Evolutionary conservation across 2,797 vertebrate genomes (phyloP), one percentile per base, ranked within the genome.

Genomic region (Mareca penelope): DNA sequence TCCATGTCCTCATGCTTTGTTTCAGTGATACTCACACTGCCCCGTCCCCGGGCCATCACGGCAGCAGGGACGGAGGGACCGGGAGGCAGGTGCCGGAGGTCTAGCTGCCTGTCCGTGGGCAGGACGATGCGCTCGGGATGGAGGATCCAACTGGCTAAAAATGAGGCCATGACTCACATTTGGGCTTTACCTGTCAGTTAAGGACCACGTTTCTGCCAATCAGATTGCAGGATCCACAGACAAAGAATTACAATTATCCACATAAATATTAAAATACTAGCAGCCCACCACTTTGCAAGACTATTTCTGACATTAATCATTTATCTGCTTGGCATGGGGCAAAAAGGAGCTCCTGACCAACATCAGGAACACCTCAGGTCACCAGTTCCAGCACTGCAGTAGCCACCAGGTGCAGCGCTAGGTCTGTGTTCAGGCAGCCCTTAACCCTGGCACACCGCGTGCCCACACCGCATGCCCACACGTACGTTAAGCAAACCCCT

Each of bases 141-240:
- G 60, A 91, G 73, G 59, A 60, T 76, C 91, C 42, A 42, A 65
- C 77, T 56, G 80, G 91, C 85, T 93, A 55, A 85, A 80, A 69
- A 88, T 42, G 80, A 91, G 60, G 69, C 67, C 73, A 39, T 18
- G 82, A 91, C 33, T 89, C 67, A 78, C 70, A 35, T 0, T 5
- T 12, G 39, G 67, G 88, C 44, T 92, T 91, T 88, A 94, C 88
- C 91, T 93, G 91, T 50, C 57, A 46, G 57, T 50, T 73, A 88
- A 78, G 50, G 35, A 92, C 61, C 80, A 75, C 13, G 48, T 67
- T 92, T 84, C 88, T 91, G 87, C 83, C 79, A 71, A 8, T 33
- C 82, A 90, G 83, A 94, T 17, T 67, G 80, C 79, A 68, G 77
- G 85, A 94, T 56, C 85, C 94, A 70, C 15, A 83, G 89, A 92